phyloP scores from a whole-genome alignment of 2,113 vertebrate species.

The Microcebus ravelobensis region DNA sequence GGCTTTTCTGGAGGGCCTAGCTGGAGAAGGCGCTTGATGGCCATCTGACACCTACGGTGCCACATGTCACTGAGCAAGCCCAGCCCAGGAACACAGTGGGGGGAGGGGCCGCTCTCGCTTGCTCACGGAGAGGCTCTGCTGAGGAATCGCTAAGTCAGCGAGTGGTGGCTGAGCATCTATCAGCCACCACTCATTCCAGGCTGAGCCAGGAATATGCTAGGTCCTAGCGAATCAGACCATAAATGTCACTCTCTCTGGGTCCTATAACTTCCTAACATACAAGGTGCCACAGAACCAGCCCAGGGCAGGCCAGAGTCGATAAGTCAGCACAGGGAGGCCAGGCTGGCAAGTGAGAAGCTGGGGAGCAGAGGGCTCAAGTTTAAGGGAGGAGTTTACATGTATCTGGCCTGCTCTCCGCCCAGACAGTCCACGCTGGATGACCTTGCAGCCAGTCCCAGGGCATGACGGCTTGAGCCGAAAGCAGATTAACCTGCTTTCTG shows the following conservation, averaged over 20 bases:
- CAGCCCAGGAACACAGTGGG: neutral
- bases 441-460: neutral
- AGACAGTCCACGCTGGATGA: neutral
- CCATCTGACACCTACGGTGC: neutral
- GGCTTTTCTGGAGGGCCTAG: neutral
- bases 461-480: neutral
- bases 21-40: neutral
- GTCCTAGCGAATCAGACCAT: neutral
- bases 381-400: neutral
- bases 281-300: neutral
- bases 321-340: neutral
- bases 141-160: neutral
- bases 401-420: neutral
- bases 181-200: too few species aligned
- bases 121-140: neutral
- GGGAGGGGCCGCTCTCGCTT: neutral
- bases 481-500: neutral
- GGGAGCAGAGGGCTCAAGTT: neutral
- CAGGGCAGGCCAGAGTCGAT: neutral
- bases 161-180: neutral
- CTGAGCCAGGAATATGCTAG: neutral
- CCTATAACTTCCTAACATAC: neutral
- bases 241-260: neutral
- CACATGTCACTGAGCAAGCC: neutral
- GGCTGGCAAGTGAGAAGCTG: neutral